A percentile compares a stretch with the other conserved stretches of the same genome.
These are phyloP conservation scores for Pachyrhynchus sulphureomaculatus DNA, from an alignment of 1,140 invertebrate genomes.

Conservation along the genomic window DNA sequence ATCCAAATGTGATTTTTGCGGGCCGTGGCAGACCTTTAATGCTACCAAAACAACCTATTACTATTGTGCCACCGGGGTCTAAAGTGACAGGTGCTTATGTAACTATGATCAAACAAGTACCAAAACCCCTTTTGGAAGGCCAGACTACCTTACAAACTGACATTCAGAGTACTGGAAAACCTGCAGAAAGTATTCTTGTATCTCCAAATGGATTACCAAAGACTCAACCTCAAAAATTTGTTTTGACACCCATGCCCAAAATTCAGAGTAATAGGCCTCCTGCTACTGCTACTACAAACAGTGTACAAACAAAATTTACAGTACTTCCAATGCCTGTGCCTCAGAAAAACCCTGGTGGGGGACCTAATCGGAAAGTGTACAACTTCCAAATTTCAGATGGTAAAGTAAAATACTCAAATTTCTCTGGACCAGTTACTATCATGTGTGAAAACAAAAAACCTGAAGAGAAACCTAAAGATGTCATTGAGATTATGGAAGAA, in stretches of 20 bases:
- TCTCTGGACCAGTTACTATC: constrained; percentile 53
- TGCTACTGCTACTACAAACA: constrained; percentile 52
- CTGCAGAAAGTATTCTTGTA: background rate
- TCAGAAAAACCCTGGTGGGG: constrained; percentile 43
- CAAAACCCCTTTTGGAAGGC: constrained; percentile 23
- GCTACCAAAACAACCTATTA: constrained; percentile 41
- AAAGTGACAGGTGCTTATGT: constrained; percentile 42
- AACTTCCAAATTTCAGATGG: constrained; percentile 61
- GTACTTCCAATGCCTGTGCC: constrained; percentile 52
- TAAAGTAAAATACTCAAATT: constrained; percentile 53
- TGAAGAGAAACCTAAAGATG: constrained; percentile 19
- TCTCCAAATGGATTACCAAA: background rate
- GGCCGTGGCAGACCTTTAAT: constrained; percentile 37
- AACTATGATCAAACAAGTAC: constrained; percentile 46
- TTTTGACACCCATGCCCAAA: constrained; percentile 56
- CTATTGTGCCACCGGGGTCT: constrained; percentile 31
- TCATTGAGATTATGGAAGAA: constrained; percentile 11
- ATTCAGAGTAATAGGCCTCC: constrained; percentile 52
- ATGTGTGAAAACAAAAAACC: constrained; percentile 40
- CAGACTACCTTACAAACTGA: background rate
- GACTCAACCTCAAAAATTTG: constrained; percentile 38
- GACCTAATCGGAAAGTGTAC: constrained; percentile 53
- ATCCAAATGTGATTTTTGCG: constrained; percentile 43
- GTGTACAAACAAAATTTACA: constrained; percentile 53
- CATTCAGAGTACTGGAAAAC: background rate